Evolutionary conservation across 2,797 vertebrate species (phyloP).

Genomic region (Myiotriccus ornatus): DNA sequence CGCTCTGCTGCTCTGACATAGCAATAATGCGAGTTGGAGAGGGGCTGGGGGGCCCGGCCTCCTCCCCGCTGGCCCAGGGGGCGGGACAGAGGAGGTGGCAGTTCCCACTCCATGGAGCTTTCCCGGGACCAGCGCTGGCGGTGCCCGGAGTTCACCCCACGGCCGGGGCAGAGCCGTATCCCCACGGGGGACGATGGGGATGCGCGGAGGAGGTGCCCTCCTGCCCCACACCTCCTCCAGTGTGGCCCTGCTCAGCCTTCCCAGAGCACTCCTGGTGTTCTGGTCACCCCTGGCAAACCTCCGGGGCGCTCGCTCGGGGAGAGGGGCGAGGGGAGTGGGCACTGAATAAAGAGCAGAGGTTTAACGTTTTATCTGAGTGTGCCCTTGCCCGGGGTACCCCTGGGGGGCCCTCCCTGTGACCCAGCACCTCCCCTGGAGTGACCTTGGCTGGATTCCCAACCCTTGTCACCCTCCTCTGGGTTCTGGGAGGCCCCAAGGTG

Average conservation of each 20-base stretch:
- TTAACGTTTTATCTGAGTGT: constrained; percentile 54
- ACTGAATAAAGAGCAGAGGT: constrained; percentile 70
- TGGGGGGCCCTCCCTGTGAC: not conserved
- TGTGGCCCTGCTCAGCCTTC: not conserved
- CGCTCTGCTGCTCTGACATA: constrained; percentile 46
- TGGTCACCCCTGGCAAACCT: not conserved
- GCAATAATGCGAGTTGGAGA: constrained; percentile 68
- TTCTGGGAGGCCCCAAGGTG: fast-evolving
- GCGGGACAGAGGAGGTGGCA: not conserved
- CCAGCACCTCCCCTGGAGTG: not conserved
- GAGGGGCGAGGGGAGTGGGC: not conserved
- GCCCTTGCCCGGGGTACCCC: not conserved
- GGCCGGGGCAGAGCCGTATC: not conserved
- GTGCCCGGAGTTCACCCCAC: not conserved
- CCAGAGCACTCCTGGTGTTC: not conserved
- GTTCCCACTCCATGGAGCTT: not conserved
- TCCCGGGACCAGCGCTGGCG: not conserved
- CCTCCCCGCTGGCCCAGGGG: not conserved
- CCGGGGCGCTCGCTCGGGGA: not conserved
- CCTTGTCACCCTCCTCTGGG: not conserved
- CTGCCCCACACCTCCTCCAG: not conserved
- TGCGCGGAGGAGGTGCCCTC: not conserved
- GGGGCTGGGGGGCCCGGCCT: not conserved
- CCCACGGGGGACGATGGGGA: not conserved
- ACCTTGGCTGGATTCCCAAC: fast-evolving